phyloP scores from a whole-genome alignment of 2,797 vertebrate species.

The Lepidocolaptes lacrymiger region DNA sequence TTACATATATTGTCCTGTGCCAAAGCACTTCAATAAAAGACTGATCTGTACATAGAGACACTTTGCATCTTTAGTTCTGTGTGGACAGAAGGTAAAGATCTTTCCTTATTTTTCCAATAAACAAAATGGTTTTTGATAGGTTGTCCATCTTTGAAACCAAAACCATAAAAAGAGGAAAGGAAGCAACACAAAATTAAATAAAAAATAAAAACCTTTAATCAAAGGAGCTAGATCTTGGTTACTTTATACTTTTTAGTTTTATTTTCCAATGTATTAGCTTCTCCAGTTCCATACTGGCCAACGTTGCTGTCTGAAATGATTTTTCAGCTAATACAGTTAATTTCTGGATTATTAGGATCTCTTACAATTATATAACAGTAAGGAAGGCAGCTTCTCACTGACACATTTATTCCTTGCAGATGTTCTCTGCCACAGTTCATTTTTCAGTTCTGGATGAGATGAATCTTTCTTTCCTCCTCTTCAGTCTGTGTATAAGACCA shows the following conservation, averaged over 20 bases:
- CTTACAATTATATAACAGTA: not conserved
- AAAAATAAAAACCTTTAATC: not conserved
- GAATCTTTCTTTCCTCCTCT: not conserved
- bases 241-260: not conserved
- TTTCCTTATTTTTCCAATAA: not conserved
- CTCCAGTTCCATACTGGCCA: not conserved
- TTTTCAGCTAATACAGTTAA: not conserved
- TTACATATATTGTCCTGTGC: not conserved
- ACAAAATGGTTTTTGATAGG: not conserved
- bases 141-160: not conserved
- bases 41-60: not conserved
- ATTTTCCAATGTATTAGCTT: not conserved
- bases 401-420: not conserved
- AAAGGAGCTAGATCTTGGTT: not conserved
- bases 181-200: not conserved
- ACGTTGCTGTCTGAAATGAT: not conserved
- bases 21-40: slow-evolving; percentile 4
- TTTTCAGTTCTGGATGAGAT: not conserved
- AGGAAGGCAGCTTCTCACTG: not conserved
- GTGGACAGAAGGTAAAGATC: not conserved
- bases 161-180: not conserved
- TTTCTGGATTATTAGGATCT: not conserved
- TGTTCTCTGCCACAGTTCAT: not conserved
- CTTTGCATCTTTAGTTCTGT: not conserved
- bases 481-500: not conserved